Evolutionary conservation across 2,797 vertebrate species (phyloP), one percentile per base, ranked within the genome.

Genomic region (Nyctibius grandis): DNA sequence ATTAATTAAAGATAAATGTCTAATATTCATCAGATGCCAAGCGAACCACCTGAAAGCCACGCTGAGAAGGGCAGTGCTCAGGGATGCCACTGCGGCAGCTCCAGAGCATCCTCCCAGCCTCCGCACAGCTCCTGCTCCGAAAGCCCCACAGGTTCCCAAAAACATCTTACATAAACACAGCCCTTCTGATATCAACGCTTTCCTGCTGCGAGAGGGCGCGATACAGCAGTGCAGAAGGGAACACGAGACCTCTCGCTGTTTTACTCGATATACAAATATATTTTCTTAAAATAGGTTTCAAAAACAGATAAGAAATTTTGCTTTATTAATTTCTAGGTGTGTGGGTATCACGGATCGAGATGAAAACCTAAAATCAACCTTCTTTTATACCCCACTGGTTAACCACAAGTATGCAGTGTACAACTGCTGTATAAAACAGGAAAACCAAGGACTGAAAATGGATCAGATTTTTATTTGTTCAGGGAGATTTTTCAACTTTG

Each of bases 1-100:
- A 85, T 50, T 89, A 92, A 95, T 88, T 73, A 86, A 94, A 89
- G 73, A 67, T 80, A 38, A 61, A 89, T 69, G 67, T 36, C 31
- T 26, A 53, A 38, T 72, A 76, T 69, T 44, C n/a, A 19, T 53
- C 47, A 73, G 45, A 73, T 9, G 76, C 69, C 60, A 88, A 86
- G 47, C 6, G 25, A 91, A 19, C 13, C 31, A 36, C 56, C 14
- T 69, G 85, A 88, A 93, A 85, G 22, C 59, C 65, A 9, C 0
- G 3, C 17, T 18, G 64, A 63, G 73, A 29, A 73, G 47, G 60
- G n/a, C 51, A 72, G 29, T 2, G 73, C 64, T 12, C 1, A 7
- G 42, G 28, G 34, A 8, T 51, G 53, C 23, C 1, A 0, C 5
- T 1, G 1, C 1, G 2, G n/a, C 42, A 65, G 45, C 59, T 59